Evolutionary conservation across 2,113 vertebrate genomes (phyloP).

Genomic region (Garra rufa): DNA sequence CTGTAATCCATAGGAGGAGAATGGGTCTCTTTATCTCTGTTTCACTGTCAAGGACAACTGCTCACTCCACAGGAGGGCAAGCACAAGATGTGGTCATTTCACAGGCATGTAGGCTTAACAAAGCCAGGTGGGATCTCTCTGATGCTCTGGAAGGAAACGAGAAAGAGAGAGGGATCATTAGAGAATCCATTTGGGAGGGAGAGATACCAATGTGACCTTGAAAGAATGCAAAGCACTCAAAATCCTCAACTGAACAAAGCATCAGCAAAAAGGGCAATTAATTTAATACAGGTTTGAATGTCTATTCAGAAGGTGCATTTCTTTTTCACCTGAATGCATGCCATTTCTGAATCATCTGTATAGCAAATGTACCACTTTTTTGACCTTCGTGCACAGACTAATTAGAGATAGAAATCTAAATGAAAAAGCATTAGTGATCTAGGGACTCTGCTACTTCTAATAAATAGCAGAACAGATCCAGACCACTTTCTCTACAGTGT

Average conservation of each 20-base stretch:
- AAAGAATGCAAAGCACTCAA: slow-evolving; percentile 28
- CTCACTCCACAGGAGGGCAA: slow-evolving; percentile 16
- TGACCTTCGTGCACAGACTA: background rate
- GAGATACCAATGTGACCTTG: slow-evolving; percentile 41
- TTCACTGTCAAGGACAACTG: slow-evolving; percentile 40
- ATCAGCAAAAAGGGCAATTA: slow-evolving; percentile 41
- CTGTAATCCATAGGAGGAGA: slow-evolving; percentile 47
- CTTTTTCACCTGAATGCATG: background rate
- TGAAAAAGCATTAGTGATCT: background rate
- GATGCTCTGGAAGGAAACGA: slow-evolving; percentile 33
- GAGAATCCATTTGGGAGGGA: slow-evolving; percentile 32
- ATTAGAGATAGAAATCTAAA: slow-evolving; percentile 21
- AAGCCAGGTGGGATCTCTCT: slow-evolving; percentile 41
- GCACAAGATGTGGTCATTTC: slow-evolving; percentile 43
- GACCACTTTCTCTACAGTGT: background rate
- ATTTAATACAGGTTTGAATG: slow-evolving; percentile 36
- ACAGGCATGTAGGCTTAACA: slow-evolving; percentile 36
- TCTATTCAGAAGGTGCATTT: slow-evolving; percentile 22
- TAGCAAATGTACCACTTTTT: slow-evolving; percentile 16
- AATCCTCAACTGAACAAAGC: slow-evolving; percentile 30
- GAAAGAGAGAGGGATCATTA: slow-evolving; percentile 39
- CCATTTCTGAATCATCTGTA: slow-evolving; percentile 1
- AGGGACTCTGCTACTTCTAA: background rate
- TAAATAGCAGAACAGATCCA: background rate
- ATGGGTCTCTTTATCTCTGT: slow-evolving; percentile 28